Evolutionary conservation across 2,888 invertebrate genomes (phyloP).

Genomic region (Neocrepidodera transversa): DNA sequence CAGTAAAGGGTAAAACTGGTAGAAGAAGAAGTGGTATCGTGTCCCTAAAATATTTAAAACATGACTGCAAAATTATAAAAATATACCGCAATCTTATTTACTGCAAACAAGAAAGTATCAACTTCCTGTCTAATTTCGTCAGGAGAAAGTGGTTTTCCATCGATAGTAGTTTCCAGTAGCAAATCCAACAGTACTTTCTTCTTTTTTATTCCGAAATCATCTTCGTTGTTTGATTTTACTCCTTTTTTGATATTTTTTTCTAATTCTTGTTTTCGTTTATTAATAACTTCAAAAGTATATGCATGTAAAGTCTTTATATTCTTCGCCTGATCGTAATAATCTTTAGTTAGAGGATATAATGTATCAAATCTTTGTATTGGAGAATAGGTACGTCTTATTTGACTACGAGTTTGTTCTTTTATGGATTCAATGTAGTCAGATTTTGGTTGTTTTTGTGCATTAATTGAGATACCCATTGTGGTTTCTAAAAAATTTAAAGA

Average conservation of each 20-base stretch:
- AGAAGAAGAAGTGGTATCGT: constrained; percentile 61
- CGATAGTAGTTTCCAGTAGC: constrained; percentile 64
- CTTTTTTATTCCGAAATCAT: constrained; percentile 57
- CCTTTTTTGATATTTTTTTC: constrained; percentile 9
- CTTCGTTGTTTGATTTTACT: constrained; percentile 13
- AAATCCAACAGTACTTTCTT: constrained; percentile 74
- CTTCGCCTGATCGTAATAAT: constrained; percentile 66
- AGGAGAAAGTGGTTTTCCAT: constrained; percentile 66
- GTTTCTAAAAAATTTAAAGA: constrained; percentile 72
- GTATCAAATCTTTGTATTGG: constrained; percentile 64
- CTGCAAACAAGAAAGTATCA: constrained; percentile 78
- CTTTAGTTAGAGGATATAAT: constrained; percentile 62
- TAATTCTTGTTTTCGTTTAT: constrained; percentile 29
- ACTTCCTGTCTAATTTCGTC: constrained; percentile 73
- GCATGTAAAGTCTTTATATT: constrained; percentile 58
- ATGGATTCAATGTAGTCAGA: constrained; percentile 78
- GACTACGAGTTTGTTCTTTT: constrained; percentile 61
- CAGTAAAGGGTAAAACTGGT: constrained; percentile 60
- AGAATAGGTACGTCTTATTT: constrained; percentile 49
- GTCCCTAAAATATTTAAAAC: constrained; percentile 53
- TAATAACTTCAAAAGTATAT: constrained; percentile 66
- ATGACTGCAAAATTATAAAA: background rate
- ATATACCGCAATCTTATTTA: constrained; percentile 49
- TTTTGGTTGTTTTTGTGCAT: constrained; percentile 73
- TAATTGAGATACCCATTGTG: constrained; percentile 79